phyloP scores from a whole-genome alignment of 2,888 invertebrate species.

The Cheilosia soror region DNA sequence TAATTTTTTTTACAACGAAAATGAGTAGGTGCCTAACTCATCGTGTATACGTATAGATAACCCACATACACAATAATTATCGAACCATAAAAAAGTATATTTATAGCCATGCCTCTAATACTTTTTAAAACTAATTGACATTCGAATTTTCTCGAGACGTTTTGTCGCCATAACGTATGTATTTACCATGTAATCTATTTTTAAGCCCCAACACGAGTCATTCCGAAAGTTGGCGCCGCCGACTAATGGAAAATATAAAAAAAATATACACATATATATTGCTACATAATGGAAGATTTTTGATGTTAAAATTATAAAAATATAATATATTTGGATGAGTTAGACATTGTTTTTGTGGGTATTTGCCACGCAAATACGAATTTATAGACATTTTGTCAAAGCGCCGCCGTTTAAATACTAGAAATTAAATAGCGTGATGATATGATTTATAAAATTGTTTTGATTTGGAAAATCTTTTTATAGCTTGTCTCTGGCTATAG shows the following conservation, averaged over 20 bases:
- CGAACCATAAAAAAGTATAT: conserved; percentile 15
- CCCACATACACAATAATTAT: conserved; percentile 4
- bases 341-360: not conserved
- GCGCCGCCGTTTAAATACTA: conserved; percentile 1
- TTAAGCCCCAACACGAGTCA: conserved; percentile 61
- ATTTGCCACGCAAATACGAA: conserved; percentile 34
- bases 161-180: conserved; percentile 51
- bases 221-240: conserved; percentile 63
- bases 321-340: conserved; percentile 10
- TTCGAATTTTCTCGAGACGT: conserved; percentile 66
- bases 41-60: conserved; percentile 11
- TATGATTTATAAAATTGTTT: not conserved
- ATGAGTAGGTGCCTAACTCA: conserved; percentile 41
- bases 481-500: not conserved
- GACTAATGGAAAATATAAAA: conserved; percentile 58
- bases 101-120: conserved; percentile 14
- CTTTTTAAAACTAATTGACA: conserved; percentile 21
- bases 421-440: conserved; percentile 12
- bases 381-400: conserved; percentile 2
- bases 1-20: conserved; percentile 23
- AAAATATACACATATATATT: conserved; percentile 1
- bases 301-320: conserved; percentile 57
- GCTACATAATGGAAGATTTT: conserved; percentile 54
- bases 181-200: conserved; percentile 46
- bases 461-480: not conserved